Percentiles rank a stretch among this genome's conserved stretches.
Evolutionary conservation across 2,113 vertebrate genomes (phyloP).

Genomic region (Panthera leo): DNA sequence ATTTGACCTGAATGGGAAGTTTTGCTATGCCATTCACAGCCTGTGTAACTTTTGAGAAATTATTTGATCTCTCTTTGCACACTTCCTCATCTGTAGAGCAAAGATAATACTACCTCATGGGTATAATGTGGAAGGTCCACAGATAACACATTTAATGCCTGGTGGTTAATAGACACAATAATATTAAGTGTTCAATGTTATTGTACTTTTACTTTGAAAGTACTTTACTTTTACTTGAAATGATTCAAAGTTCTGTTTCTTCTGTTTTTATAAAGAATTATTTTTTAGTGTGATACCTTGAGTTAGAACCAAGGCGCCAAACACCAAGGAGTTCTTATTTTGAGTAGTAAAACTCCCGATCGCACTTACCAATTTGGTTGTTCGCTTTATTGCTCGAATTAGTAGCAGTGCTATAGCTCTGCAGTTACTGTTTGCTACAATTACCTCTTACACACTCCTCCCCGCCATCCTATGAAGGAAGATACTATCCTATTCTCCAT

Average conservation of each 20-base stretch:
- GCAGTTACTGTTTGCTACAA: not conserved
- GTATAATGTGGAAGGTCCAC: not conserved
- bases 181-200: not conserved
- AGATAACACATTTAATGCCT: not conserved
- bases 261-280: slow-evolving; percentile 31
- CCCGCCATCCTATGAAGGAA: not conserved
- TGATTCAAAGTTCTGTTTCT: not conserved
- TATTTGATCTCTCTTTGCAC: not conserved
- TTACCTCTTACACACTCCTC: not conserved
- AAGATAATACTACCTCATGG: not conserved
- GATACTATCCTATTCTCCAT: not conserved
- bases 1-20: not conserved
- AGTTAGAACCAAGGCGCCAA: not conserved
- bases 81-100: not conserved
- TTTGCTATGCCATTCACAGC: not conserved
- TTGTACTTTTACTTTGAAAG: not conserved
- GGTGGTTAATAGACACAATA: not conserved
- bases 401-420: not conserved
- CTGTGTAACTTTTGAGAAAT: not conserved
- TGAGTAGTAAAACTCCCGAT: not conserved
- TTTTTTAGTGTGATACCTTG: not conserved
- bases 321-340: not conserved
- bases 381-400: not conserved
- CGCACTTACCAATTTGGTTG: not conserved
- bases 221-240: not conserved